Base-by-base conservation (phyloP, 2,113 vertebrate species). In the Archocentrus centrarchus region DNA sequence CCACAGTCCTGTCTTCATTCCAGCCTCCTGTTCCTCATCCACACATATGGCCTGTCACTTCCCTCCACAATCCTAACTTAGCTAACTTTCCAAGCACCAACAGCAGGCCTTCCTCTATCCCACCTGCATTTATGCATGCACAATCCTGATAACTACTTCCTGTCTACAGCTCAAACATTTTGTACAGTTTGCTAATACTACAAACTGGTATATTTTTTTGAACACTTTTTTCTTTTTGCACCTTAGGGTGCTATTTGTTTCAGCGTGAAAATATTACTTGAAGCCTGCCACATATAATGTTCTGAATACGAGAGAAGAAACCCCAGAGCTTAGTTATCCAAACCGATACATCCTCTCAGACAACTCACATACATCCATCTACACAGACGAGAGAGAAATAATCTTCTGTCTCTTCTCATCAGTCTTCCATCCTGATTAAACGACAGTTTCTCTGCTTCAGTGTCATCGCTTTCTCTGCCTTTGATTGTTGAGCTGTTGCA, bases 211-310 rank as follows among this genome's bases (percentile, higher is more conserved):
- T 83, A 50, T 7, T 27, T n/a, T 37, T 77, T 73, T 59, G 13
- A 39, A 39, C 37, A 10, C 37, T 8, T 44, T 44, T 44, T 44
- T 13, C 11, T 44, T 13, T 44, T 44, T 37, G 22, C 8, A 70
- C 79, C 78, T 79, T 6, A 22, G 58, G 81, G 76, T 77, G 47
- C 24, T 50, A 77, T 89, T 89, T 82, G 75, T 88, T 83, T 86
- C 80, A 75, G 61, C 41, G 15, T 37, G 41, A 78, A 86, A 62
- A 87, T 84, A 91, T 88, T 50, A 79, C 37, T 79, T 82, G 63
- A 87, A 87, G 66, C 73, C 84, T 86, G 80, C 61, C 79, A 75
- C 73, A 83, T 85, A 88, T 80, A 86, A 90, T 85, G 59, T 84
- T 78, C 59, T 84, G 85, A 90, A 84, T 84, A 88, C 87, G 64